Conservation (phyloP, 2,113 vertebrate species). For the Protobothrops flavoviridis region DNA sequence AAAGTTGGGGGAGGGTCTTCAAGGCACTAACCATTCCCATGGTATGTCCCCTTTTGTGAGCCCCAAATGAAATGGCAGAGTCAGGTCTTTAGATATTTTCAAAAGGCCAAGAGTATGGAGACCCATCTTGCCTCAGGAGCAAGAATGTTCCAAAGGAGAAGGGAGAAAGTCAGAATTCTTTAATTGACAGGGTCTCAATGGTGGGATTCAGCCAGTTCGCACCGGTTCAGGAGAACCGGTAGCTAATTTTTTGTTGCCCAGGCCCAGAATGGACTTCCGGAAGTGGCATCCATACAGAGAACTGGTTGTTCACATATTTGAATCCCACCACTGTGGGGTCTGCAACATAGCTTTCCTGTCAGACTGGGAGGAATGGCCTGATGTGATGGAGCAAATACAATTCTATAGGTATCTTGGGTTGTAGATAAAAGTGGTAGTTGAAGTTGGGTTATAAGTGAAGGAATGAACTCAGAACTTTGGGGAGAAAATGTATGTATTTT, state of each 20-base stretch:
- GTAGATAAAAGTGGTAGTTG: not conserved
- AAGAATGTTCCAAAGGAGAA: not conserved
- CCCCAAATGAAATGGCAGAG: not conserved
- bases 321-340: no score
- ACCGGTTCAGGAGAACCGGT: no score
- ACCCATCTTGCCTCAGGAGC: not conserved
- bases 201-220: no score
- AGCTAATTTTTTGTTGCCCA: no score
- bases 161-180: not conserved
- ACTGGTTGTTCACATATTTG: no score
- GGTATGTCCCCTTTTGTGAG: not conserved
- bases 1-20: not conserved
- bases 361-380: not conserved
- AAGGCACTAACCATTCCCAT: not conserved
- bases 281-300: no score
- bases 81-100: not conserved
- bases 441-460: not conserved
- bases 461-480: not conserved
- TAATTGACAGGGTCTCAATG: not conserved
- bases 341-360: not conserved
- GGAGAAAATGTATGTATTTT: not conserved
- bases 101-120: not conserved
- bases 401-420: not conserved
- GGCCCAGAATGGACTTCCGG: no score
- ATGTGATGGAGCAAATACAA: not conserved